Evolutionary conservation across 2,113 vertebrate species (phyloP).

Genomic region (Hyperopisus bebe): DNA sequence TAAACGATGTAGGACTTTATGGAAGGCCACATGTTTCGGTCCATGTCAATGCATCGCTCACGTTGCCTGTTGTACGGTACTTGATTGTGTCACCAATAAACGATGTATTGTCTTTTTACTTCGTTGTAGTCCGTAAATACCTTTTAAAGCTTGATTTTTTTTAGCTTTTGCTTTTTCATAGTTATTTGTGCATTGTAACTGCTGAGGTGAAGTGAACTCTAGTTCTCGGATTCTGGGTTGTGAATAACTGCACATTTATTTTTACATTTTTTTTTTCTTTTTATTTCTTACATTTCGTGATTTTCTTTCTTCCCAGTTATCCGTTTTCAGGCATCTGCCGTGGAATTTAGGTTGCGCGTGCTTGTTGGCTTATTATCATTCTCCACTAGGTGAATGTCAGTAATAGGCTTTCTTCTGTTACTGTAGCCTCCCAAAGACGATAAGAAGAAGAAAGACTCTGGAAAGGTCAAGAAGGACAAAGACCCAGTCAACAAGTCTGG

Average conservation of each 20-base stretch:
- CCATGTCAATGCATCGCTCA: neutral
- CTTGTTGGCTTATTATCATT: neutral
- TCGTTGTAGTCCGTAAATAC: neutral
- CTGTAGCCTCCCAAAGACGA: conserved; percentile 87
- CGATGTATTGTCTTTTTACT: neutral
- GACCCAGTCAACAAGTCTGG: conserved; percentile 96
- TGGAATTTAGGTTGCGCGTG: neutral
- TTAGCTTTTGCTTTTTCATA: neutral
- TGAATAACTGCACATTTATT: neutral
- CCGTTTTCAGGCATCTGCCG: neutral
- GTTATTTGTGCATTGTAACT: neutral
- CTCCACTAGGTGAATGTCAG: neutral
- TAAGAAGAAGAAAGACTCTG: conserved; percentile 91
- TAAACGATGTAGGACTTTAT: neutral
- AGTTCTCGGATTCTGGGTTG: neutral
- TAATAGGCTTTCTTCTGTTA: neutral
- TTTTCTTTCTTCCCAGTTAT: neutral
- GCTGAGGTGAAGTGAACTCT: neutral
- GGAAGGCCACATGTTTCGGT: neutral
- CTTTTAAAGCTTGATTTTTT: neutral
- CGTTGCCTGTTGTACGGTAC: neutral
- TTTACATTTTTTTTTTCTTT: neutral
- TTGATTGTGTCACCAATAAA: neutral
- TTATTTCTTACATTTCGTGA: no score
- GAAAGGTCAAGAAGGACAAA: conserved; percentile 96